Percentiles rank a stretch among this genome's conserved stretches.
Evolutionary conservation across 64 coral and sea anemone species (phyloP).

Genomic region (Catalaphyllia jardinei): DNA sequence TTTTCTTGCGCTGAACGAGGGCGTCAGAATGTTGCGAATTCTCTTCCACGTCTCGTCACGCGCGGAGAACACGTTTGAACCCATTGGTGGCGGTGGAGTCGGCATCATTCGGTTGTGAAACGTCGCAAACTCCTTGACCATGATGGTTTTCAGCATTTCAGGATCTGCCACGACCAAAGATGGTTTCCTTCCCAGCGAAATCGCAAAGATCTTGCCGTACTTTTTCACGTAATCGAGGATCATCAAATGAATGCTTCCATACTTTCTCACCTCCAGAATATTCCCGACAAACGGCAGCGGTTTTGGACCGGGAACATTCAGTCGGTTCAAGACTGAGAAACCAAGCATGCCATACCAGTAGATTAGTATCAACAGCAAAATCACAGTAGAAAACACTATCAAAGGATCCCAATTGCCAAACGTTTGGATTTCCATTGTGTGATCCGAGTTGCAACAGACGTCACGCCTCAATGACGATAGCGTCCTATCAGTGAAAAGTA

Average conservation of each 20-base stretch:
- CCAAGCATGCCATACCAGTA: constrained; percentile 36
- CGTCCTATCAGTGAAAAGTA: too few species aligned
- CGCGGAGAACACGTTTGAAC: constrained; percentile 22
- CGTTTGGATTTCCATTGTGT: neutral
- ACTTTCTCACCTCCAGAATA: constrained; percentile 28
- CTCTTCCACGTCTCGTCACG: constrained; percentile 55
- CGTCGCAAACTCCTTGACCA: constrained; percentile 49
- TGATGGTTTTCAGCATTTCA: constrained; percentile 56
- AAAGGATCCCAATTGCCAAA: neutral
- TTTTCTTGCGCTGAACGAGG: constrained; percentile 27
- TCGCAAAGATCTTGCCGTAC: constrained; percentile 50
- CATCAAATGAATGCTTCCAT: constrained; percentile 45
- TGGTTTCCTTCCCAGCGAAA: constrained; percentile 33
- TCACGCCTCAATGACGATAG: neutral
- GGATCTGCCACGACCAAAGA: constrained; percentile 62
- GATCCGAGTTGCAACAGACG: neutral
- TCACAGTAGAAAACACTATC: neutral
- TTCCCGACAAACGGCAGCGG: constrained; percentile 52
- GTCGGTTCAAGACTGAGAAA: neutral
- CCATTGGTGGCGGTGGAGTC: neutral
- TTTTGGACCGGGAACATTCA: constrained; percentile 50
- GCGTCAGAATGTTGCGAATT: constrained; percentile 45
- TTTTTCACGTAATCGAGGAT: constrained; percentile 1
- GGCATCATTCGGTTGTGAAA: constrained; percentile 36
- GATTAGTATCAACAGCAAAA: constrained; percentile 11